These are phyloP conservation scores for Lates calcarifer DNA, from an alignment of 2,113 vertebrate genomes.

Conservation along the genomic window DNA sequence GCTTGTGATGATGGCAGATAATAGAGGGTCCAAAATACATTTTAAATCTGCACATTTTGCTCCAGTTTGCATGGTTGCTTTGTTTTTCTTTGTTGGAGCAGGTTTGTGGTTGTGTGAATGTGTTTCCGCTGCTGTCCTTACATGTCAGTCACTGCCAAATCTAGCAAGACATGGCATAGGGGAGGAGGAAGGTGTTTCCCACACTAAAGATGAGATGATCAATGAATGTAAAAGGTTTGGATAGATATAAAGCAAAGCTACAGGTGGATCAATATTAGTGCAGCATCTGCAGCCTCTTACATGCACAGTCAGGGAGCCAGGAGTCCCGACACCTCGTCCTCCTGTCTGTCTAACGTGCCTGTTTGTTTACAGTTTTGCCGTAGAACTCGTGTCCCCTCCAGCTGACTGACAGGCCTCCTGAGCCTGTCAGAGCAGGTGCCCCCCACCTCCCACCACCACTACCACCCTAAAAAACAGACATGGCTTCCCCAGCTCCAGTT, in stretches of 20 bases:
- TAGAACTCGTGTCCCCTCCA: slow-evolving; percentile 43
- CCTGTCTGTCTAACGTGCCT: slow-evolving; percentile 18
- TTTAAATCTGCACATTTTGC: background rate
- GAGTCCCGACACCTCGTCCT: slow-evolving; percentile 21
- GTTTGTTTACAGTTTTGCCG: slow-evolving; percentile 80
- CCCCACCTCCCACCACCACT: background rate
- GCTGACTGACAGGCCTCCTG: slow-evolving; percentile 58
- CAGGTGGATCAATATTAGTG: slow-evolving; percentile 3
- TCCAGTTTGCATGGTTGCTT: background rate
- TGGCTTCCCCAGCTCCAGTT: slow-evolving; percentile 72
- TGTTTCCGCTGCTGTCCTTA: background rate
- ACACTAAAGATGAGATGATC: background rate
- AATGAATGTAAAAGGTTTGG: background rate
- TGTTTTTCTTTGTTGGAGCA: slow-evolving; percentile 3
- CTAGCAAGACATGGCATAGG: background rate
- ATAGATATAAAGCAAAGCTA: background rate
- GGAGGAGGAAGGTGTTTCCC: background rate
- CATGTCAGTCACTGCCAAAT: background rate
- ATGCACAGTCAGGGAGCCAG: background rate
- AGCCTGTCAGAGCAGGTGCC: slow-evolving; percentile 41
- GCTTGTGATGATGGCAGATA: slow-evolving; percentile 43
- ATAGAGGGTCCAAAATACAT: slow-evolving; percentile 33
- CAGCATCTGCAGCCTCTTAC: background rate
- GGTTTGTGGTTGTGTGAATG: slow-evolving; percentile 2
- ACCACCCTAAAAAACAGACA: slow-evolving; percentile 44